Base-by-base conservation (phyloP, 2,113 vertebrate genomes). In the Callipepla californica region DNA sequence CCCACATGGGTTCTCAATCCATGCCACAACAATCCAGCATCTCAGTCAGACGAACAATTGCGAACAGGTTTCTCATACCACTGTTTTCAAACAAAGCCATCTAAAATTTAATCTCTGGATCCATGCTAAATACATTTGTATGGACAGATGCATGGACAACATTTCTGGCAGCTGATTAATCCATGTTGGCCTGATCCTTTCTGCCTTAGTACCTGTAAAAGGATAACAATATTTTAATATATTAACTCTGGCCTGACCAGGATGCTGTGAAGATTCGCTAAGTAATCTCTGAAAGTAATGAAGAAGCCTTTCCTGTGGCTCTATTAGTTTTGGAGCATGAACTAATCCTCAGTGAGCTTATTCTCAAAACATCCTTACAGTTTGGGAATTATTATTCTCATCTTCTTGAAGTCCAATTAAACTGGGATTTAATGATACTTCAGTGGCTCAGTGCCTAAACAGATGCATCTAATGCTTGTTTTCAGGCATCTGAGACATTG, bases 301-400 rank as follows among this genome's bases (percentile, higher is more conserved):
- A 17, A 63, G 19, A 88, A 44, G 28, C 63, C 6, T 90, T 78
- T 90, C 89, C 28, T 59, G 2, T 75, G 34, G 21, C 22, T 55
- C 13, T 77, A 14, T 13, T 51, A 18, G 14, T 84, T 84, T 72
- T 48, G 18, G 36, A 89, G 26, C 17, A 81, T 42, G 53, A 78
- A 59, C 36, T n/a, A 90, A 84, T 59, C 13, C 9, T 50, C 44
- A 68, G 19, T 59, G 32, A 83, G 8, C 23, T 92, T 92, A 50
- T 83, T 93, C 77, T 75, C 51, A 93, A 89, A 89, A 55, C 25
- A 18, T 84, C 26, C 58, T 75, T 75, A 57, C 19, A 72, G 11
- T 47, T 34, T 44, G 28, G 16, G 57, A 92, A 87, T 75, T 59
- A 77, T 58, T 86, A 51, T 92, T 92, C 32, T 72, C 17, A 68